These are phyloP conservation scores for Etheostoma cragini DNA, from an alignment of 2,113 vertebrate genomes.

Conservation along the genomic window DNA sequence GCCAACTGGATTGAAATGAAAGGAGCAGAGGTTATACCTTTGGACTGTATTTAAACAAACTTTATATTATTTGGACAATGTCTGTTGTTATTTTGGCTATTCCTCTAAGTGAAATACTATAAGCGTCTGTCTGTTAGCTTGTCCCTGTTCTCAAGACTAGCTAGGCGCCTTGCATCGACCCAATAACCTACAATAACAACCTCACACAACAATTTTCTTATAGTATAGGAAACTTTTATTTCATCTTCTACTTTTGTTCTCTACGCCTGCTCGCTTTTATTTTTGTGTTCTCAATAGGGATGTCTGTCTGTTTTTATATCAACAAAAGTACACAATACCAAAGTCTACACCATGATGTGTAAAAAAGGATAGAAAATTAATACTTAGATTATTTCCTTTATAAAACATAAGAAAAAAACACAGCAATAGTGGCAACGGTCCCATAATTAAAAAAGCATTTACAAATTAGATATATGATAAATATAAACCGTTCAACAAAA, in stretches of 20 bases:
- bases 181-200: neutral
- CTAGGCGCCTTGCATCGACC: neutral
- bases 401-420: too few species aligned
- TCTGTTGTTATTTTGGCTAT: neutral
- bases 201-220: neutral
- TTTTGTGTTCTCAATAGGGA: neutral
- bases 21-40: conserved; percentile 38
- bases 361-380: too few species aligned
- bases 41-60: conserved; percentile 28
- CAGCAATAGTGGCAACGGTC: too few species aligned
- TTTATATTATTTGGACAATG: conserved; percentile 16
- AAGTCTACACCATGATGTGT: too few species aligned
- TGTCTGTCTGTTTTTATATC: too few species aligned
- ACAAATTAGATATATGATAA: too few species aligned
- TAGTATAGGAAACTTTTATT: conserved; percentile 23
- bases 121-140: neutral
- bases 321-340: too few species aligned
- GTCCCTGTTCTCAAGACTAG: neutral
- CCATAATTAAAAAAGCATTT: too few species aligned
- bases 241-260: conserved; percentile 9
- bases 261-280: neutral
- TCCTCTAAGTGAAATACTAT: neutral
- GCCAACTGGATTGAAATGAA: conserved; percentile 58
- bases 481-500: too few species aligned
- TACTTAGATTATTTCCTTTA: too few species aligned